Conservation (phyloP, 2,888 invertebrate species). For the Platycnemis pennipes region DNA sequence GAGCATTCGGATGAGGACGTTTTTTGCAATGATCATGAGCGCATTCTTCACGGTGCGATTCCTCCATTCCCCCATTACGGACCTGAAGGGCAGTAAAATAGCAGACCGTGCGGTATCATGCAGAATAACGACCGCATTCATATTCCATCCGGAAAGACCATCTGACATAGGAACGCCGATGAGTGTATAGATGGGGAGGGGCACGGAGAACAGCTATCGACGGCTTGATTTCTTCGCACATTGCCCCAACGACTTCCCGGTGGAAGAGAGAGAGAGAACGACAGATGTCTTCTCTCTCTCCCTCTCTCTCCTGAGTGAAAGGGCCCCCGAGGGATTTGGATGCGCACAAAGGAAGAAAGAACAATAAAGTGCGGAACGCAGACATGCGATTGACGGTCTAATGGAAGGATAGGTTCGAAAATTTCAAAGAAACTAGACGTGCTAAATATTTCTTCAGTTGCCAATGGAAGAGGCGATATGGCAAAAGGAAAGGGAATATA, state of each 20-base stretch:
- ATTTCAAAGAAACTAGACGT: neutral
- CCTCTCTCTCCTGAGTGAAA: neutral
- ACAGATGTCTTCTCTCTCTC: slow-evolving; percentile 72
- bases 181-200: neutral
- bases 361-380: neutral
- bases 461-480: neutral
- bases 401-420: neutral
- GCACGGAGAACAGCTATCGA: neutral
- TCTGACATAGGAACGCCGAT: neutral
- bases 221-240: slow-evolving; percentile 70
- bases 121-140: slow-evolving; percentile 9
- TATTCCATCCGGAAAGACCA: neutral
- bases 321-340: slow-evolving; percentile 43
- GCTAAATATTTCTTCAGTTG: slow-evolving; percentile 1
- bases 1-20: neutral
- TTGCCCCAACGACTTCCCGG: slow-evolving; percentile 74
- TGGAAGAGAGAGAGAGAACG: slow-evolving; percentile 74
- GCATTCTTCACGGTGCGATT: neutral
- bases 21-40: neutral
- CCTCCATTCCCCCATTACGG: neutral
- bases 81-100: neutral
- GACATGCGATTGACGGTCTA: neutral
- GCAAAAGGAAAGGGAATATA: neutral
- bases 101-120: neutral
- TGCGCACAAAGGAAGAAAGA: slow-evolving; percentile 71